Evolutionary conservation across 2,113 vertebrate genomes (phyloP), one percentile per base, ranked within the genome.

Genomic region (Channa maculata): DNA sequence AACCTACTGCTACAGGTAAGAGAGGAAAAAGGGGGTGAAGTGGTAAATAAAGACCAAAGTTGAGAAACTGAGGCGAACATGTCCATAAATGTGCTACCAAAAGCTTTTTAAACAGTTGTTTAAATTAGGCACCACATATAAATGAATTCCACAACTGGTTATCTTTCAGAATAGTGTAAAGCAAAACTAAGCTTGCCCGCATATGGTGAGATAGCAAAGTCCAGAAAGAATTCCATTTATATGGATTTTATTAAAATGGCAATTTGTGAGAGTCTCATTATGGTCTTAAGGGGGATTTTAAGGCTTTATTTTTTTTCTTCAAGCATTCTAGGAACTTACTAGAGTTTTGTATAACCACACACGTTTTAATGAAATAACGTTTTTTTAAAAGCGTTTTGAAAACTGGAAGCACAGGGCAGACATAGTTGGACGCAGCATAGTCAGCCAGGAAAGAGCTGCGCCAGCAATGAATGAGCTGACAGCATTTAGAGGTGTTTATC

Each of bases 1-100:
- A 10, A 83, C 89, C 65, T 95, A 88, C 89, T 94, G 90, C 86
- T 95, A 86, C 88, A 94, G 97, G 97, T 98, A 89, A 91, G 43
- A 51, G 34, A 68, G 8, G 57, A 37, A 36, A 12, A 6, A 24
- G 24, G 24, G 24, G 8, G 36, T 13, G 10, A 7, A 39, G 15
- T 12, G n/a, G 9, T 6, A 39, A 46, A 49, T 46, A 24, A 15
- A 10, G 44, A 69, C 1, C 6, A 5, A 2, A 12, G 33, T 24
- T 8, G 9, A 3, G 45, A 59, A 57, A 15, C 7, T 12, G 7
- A 8, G 12, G 4, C 6, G 10, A 3, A 2, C 13, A 7, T 15
- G 2, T 24, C 1, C 24, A 1, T 24, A 24, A 24, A 24, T 24
- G 24, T 24, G 24, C 24, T 24, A 24, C 24, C 24, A 24, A 1